Percentiles rank a stretch among this genome's conserved stretches.
These are phyloP conservation scores for Nysson spinosus DNA, from an alignment of 2,888 invertebrate genomes.

Conservation along the genomic window DNA sequence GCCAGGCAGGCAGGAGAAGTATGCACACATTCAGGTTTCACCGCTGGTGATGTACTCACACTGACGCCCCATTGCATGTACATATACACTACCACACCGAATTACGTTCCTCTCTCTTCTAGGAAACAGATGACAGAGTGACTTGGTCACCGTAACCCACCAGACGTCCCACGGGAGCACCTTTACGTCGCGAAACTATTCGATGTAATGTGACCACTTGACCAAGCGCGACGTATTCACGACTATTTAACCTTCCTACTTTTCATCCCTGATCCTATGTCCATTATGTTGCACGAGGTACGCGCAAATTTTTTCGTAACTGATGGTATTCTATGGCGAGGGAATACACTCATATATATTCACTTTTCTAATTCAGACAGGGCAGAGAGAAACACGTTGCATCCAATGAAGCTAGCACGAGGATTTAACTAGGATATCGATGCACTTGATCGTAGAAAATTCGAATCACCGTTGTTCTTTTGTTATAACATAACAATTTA, in stretches of 20 bases:
- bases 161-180: constrained; percentile 40
- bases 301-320: constrained; percentile 10
- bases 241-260: not conserved
- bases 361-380: constrained; percentile 1
- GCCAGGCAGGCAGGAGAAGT: constrained; percentile 57
- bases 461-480: too few species aligned
- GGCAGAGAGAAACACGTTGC: constrained; percentile 27
- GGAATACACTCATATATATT: constrained; percentile 21
- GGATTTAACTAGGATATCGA: constrained; percentile 13
- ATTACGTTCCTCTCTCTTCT: constrained; percentile 20
- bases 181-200: constrained; percentile 21
- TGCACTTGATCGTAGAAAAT: too few species aligned
- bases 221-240: constrained; percentile 7
- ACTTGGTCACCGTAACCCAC: constrained; percentile 53
- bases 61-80: constrained; percentile 44
- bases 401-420: too few species aligned
- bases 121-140: constrained; percentile 66
- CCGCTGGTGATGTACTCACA: constrained; percentile 54
- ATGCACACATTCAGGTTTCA: constrained; percentile 63
- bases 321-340: too few species aligned
- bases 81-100: constrained; percentile 21
- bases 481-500: too few species aligned
- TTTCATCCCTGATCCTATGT: constrained; percentile 1
- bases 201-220: constrained; percentile 35
- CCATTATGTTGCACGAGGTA: constrained; percentile 1